Evolutionary conservation across 37 sponge, comb jelly and placozoan genomes (phyloP).

Genomic region (Oscarella lobularis): DNA sequence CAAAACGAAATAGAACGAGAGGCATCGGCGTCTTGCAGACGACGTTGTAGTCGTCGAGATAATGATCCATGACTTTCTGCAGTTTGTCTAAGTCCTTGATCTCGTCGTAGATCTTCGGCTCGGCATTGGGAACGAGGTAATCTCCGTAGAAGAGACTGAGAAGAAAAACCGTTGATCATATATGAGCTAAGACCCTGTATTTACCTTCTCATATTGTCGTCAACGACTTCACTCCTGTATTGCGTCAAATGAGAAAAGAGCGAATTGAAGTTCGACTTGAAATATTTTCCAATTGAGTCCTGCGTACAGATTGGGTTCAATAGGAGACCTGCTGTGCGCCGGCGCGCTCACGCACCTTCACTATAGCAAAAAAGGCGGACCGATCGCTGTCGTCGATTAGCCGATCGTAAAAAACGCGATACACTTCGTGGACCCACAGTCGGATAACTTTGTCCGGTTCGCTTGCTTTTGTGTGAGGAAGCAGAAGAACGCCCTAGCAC

Average conservation of each 20-base stretch:
- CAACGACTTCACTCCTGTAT: slow-evolving; percentile 17
- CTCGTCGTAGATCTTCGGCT: slow-evolving; percentile 17
- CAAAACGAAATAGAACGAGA: slow-evolving; percentile 24
- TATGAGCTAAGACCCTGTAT: too few relatives aligned
- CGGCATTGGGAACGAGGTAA: slow-evolving; percentile 19
- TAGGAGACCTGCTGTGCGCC: neutral
- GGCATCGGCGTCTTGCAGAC: slow-evolving; percentile 29
- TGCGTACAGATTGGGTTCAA: neutral
- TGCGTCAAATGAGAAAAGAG: slow-evolving; percentile 23
- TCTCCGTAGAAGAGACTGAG: slow-evolving; percentile 24
- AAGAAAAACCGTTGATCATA: too few relatives aligned
- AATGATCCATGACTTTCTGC: slow-evolving; percentile 22
- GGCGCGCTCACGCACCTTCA: slow-evolving; percentile 8
- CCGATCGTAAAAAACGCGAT: slow-evolving; percentile 37
- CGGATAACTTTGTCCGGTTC: slow-evolving; percentile 22
- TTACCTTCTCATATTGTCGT: slow-evolving; percentile 15
- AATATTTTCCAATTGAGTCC: slow-evolving; percentile 13
- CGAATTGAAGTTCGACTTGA: slow-evolving; percentile 18
- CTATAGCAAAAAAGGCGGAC: slow-evolving; percentile 15
- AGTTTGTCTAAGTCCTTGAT: slow-evolving; percentile 25
- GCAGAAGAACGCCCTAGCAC: slow-evolving; percentile 18
- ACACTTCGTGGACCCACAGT: slow-evolving; percentile 34
- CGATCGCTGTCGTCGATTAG: slow-evolving; percentile 15
- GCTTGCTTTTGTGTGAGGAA: slow-evolving; percentile 12
- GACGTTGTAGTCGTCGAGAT: slow-evolving; percentile 19